Percentiles rank a stretch among this genome's conserved stretches.
phyloP scores from a whole-genome alignment of 2,113 vertebrate genomes.

The Gobiocypris rarus region DNA sequence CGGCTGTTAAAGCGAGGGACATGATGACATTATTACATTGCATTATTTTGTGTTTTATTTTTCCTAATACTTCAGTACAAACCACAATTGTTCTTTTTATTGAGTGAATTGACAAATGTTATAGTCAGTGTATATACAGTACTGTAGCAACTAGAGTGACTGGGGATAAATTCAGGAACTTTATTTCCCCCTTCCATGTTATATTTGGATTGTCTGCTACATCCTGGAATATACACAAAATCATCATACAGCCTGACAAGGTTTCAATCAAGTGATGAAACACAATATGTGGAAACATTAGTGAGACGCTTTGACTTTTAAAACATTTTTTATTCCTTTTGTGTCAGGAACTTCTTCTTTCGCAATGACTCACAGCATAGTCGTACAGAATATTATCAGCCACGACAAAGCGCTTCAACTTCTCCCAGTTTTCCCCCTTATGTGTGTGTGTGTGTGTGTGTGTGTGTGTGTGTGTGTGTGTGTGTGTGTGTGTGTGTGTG shows the following conservation, averaged over 20 bases:
- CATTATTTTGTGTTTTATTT: neutral
- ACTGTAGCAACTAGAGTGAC: neutral
- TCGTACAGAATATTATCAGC: constrained; percentile 44
- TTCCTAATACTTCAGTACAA: neutral
- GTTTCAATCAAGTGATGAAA: constrained; percentile 6
- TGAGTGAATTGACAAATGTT: neutral
- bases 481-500: neutral
- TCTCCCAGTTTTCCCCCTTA: constrained; percentile 38
- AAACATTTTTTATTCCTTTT: neutral
- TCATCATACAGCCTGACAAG: neutral
- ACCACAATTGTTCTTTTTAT: neutral
- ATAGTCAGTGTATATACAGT: neutral
- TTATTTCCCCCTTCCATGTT: neutral
- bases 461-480: neutral
- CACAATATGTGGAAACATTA: constrained; percentile 43
- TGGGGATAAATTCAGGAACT: neutral
- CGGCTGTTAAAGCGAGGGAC: constrained; percentile 76
- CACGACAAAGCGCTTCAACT: constrained; percentile 36
- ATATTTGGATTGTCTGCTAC: constrained; percentile 4
- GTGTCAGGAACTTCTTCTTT: constrained; percentile 63
- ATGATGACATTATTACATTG: constrained; percentile 5
- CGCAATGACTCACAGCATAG: constrained; percentile 54
- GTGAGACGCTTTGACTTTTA: constrained; percentile 30
- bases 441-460: no score
- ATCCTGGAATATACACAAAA: constrained; percentile 16